Percentiles rank a stretch among this genome's conserved stretches.
Conservation (phyloP, 2,797 vertebrate species). For the Enteromius thamalakanensis region DNA sequence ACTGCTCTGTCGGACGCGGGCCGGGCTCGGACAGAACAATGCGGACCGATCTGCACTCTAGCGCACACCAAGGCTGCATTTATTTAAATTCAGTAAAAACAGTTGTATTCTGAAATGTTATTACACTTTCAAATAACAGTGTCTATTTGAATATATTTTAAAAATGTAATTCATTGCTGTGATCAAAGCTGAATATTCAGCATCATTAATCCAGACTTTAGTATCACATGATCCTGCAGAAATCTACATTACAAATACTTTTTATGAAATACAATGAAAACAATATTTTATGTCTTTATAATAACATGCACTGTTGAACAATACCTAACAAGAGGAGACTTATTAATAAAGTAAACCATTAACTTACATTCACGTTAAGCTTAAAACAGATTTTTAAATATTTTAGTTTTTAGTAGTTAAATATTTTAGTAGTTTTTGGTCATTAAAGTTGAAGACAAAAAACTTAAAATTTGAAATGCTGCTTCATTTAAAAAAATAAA, state of each 20-base stretch:
- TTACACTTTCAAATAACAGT: neutral
- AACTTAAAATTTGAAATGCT: neutral
- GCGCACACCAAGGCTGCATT: neutral
- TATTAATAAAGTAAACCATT: neutral
- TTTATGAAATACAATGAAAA: neutral
- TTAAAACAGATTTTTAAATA: neutral
- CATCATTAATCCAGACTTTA: neutral
- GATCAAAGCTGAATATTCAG: neutral
- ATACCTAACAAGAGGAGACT: neutral
- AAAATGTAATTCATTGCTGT: neutral
- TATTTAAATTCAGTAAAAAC: neutral
- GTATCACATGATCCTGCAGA: conserved; percentile 3
- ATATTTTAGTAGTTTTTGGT: neutral
- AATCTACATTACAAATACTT: neutral
- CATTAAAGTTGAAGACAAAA: neutral
- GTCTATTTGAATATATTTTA: neutral
- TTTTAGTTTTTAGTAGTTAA: neutral
- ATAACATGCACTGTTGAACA: neutral
- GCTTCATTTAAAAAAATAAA: neutral
- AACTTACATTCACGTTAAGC: neutral
- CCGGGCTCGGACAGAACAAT: too few species aligned
- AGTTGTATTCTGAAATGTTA: neutral
- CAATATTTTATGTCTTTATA: neutral
- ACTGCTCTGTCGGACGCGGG: too few species aligned
- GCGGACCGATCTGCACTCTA: too few species aligned